Evolutionary conservation across 1,140 invertebrate species (phyloP), one percentile per base, ranked within the genome.

Genomic region (Meloidogyne hapla): DNA sequence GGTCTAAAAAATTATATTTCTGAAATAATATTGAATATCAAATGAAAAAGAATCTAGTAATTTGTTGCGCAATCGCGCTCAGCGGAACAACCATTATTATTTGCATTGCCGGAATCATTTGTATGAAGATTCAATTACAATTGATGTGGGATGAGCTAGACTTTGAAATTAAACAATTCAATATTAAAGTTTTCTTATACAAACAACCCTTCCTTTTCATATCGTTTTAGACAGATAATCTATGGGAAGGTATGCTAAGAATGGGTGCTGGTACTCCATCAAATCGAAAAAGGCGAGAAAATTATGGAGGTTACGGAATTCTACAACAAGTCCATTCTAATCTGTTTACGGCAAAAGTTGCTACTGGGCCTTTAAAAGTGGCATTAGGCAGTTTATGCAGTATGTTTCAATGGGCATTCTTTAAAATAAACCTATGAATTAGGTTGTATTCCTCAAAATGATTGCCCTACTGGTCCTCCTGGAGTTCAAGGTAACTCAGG

Each of bases 111-210:
- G 82, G 76, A 56, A 79, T 87, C 26, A 78, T 74, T 63, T 67
- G 45, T 66, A 83, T 85, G 64, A 85, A 85, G 77, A 80, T 71
- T 42, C 85, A 85, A 62, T 82, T 85, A 45, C 83, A 85, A 42
- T 71, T 25, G 61, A 85, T 87, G 62, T 85, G 85, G 84, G 68
- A 70, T 42, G 81, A 85, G 72, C 64, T 85, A 40, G 85, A 84
- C 79, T 28, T 45, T 48, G 85, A 85, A 69, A 86, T 85, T 75
- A 77, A 79, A 56, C 61, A 66, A 23, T 84, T 85, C 70, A 85
- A 87, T 64, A 10, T 21, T 61, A 68, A 75, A 69, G 42, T 74
- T 67, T 38, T 68, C 4, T 74, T 33, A 56, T 78, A n/a, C 77
- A 78, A 81, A 61, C 42, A 45, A 38, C 75, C 42, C 80, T 8